Base-by-base conservation (phyloP, 2,113 vertebrate species). In the Petrocephalus zakoni region DNA sequence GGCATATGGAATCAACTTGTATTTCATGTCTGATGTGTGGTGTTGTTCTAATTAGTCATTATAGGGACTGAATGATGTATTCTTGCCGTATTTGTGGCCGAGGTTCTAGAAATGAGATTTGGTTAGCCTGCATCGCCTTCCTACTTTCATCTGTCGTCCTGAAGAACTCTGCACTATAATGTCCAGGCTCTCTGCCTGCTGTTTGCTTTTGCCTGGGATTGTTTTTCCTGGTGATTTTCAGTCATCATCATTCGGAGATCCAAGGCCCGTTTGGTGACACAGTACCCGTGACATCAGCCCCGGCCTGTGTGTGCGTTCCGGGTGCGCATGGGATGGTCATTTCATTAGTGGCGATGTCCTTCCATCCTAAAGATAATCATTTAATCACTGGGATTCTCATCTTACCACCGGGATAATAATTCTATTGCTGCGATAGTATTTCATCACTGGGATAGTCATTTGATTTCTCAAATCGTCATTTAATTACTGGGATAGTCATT, bases 1-100 rank as follows among this genome's bases (percentile, higher is more conserved):
- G 19, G 29, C 72, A 78, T 78, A 19, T 5, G 37, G 85, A 92
- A 90, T 91, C 90, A 25, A 11, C 52, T 22, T 88, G 90, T 88
- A 89, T 29, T 64, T 10, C 15, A 49, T 85, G 25, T 53, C 51
- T n/a, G 25, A 49, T 46, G 64, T 34, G 37, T 22, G 15, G 11
- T 19, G 82, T 13, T 8, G 15, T 85, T 85, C 83, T 42, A 84
- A 19, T 42, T 78, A 15, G 6, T 37, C 34, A 19, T 37, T 42
- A 42, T 17, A 78, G 13, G 42, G 72, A 15, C 34, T 19, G 15
- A 42, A 78, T 78, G 17, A 78, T 42, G 11, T 78, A 75, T 75
- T 75, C 9, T 64, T 75, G 34, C 37, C 6, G 29, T 75, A 37
- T 78, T 78, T 78, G 34, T 10, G 15, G 37, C 13, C 37, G 72